Percentiles rank a stretch among this genome's conserved stretches.
Conservation (phyloP, 2,113 vertebrate species). For the Microcebus tavaratra region DNA sequence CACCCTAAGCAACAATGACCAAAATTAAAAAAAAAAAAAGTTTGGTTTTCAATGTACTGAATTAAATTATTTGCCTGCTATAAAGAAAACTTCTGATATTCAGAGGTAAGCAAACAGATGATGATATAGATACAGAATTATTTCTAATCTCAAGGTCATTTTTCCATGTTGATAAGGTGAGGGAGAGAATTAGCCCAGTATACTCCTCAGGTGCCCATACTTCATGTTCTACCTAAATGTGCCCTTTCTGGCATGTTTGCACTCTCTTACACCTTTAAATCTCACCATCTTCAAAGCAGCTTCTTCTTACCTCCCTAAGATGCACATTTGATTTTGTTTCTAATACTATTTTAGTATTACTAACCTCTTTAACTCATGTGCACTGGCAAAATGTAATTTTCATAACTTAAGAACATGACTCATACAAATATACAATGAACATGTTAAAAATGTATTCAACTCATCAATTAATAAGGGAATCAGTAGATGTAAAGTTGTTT, state of each 20-base stretch:
- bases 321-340: conserved; percentile 7
- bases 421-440: not conserved
- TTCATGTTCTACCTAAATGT: not conserved
- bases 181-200: not conserved
- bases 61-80: not conserved
- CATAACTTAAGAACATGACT: not conserved
- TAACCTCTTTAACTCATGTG: not conserved
- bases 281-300: not conserved
- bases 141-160: not conserved
- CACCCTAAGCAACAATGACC: not conserved
- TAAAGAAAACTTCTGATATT: not conserved
- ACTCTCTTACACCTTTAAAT: not conserved
- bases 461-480: not conserved
- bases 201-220: not conserved
- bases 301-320: not conserved
- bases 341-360: not conserved
- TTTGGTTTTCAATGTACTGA: not conserved
- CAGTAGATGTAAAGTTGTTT: not conserved
- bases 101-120: not conserved
- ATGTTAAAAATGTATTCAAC: conserved; percentile 27
- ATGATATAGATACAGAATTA: not conserved
- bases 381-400: conserved; percentile 1
- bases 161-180: not conserved
- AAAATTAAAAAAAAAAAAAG: not conserved
- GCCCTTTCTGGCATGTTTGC: not conserved